These are phyloP conservation scores for Scaptomyza reducta DNA, from an alignment of 2,888 invertebrate species.

Conservation along the genomic window DNA sequence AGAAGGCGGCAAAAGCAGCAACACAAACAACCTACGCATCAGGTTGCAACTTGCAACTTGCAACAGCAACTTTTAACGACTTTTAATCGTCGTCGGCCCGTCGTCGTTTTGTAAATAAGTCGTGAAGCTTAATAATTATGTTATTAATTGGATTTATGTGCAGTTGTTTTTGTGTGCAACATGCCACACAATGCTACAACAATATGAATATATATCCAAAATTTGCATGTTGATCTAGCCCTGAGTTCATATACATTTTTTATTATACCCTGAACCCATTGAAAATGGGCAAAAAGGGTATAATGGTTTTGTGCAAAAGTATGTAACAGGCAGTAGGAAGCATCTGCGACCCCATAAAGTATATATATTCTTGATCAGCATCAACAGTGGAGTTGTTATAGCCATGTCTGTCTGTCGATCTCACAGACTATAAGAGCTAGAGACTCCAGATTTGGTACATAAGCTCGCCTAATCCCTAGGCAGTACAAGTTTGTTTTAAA, in stretches of 20 bases:
- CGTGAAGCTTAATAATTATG: conserved; percentile 64
- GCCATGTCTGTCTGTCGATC: too few relatives aligned
- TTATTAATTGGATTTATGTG: conserved; percentile 75
- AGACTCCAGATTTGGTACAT: too few relatives aligned
- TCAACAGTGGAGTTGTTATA: too few relatives aligned
- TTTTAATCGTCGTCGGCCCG: conserved; percentile 39
- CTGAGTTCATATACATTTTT: conserved; percentile 10
- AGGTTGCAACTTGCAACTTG: conserved; percentile 33
- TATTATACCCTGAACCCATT: too few relatives aligned
- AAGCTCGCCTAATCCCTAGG: too few relatives aligned
- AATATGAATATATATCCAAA: conserved; percentile 17
- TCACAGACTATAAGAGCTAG: too few relatives aligned
- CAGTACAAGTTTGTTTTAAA: too few relatives aligned
- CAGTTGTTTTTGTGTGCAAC: conserved; percentile 60
- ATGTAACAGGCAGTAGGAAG: too few relatives aligned
- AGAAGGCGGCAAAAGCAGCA: conserved; percentile 12
- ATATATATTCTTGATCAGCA: too few relatives aligned
- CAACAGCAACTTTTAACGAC: conserved; percentile 29
- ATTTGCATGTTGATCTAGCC: conserved; percentile 56
- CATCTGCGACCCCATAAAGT: too few relatives aligned
- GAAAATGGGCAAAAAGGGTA: too few relatives aligned
- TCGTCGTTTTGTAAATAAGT: conserved; percentile 57
- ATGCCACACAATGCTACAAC: conserved; percentile 29
- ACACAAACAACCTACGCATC: conserved; percentile 49
- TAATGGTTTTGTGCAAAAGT: too few relatives aligned